Evolutionary conservation across 2,113 vertebrate species (phyloP).

Genomic region (Corythornis vintsioides): DNA sequence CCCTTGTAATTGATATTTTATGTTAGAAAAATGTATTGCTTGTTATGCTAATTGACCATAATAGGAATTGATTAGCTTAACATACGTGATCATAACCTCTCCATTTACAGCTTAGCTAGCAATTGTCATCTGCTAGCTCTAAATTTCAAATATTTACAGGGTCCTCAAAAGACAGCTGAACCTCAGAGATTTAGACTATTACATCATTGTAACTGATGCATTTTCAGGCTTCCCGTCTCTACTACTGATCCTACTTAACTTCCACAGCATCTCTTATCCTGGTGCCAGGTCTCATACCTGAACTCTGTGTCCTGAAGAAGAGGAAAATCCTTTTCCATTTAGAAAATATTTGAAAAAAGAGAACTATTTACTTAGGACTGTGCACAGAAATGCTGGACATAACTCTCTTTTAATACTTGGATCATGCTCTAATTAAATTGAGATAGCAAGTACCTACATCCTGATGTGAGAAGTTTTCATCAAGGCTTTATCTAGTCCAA

Average conservation of each 20-base stretch:
- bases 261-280: neutral
- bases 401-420: neutral
- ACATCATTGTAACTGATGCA: neutral
- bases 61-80: neutral
- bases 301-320: neutral
- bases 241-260: neutral
- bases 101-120: neutral
- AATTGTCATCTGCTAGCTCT: neutral
- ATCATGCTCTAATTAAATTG: neutral
- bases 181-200: neutral
- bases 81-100: neutral
- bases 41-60: neutral
- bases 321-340: neutral
- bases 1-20: neutral
- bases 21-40: rapidly evolving
- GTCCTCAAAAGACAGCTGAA: neutral
- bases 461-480: neutral
- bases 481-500: neutral
- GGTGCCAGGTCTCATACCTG: neutral
- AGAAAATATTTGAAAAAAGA: neutral
- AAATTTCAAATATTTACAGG: neutral
- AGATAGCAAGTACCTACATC: neutral
- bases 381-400: neutral
- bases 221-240: neutral
- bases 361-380: neutral